These are phyloP conservation scores for Drosophila kohkoa DNA, from an alignment of 1,140 invertebrate genomes.

Conservation along the genomic window DNA sequence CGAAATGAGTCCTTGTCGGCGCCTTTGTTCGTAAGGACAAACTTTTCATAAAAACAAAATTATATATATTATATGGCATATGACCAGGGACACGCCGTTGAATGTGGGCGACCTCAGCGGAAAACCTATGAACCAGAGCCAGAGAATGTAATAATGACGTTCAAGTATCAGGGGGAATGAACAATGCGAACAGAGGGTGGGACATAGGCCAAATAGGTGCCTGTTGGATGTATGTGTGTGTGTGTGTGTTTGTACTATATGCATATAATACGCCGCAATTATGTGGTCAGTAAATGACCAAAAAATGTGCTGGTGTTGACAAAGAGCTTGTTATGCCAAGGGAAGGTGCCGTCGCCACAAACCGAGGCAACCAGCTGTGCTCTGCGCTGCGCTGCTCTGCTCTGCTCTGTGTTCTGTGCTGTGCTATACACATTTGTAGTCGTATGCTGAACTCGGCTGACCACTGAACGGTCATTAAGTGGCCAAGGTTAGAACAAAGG, in stretches of 20 bases:
- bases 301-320: slow-evolving; percentile 83
- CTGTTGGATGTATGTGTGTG: not conserved
- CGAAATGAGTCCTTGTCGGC: slow-evolving; percentile 49
- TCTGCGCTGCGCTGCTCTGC: slow-evolving; percentile 9
- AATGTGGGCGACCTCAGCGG: slow-evolving; percentile 59
- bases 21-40: slow-evolving; percentile 74
- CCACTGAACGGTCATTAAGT: slow-evolving; percentile 81
- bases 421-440: no score
- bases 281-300: slow-evolving; percentile 82
- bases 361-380: not conserved
- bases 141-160: slow-evolving; percentile 75
- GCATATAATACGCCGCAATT: slow-evolving; percentile 82
- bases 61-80: slow-evolving; percentile 13
- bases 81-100: slow-evolving; percentile 33
- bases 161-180: slow-evolving; percentile 36
- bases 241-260: slow-evolving; percentile 34
- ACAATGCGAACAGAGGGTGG: not conserved
- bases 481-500: slow-evolving; percentile 56
- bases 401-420: no score
- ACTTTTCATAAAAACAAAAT: slow-evolving; percentile 67
- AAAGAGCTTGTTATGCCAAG: slow-evolving; percentile 74
- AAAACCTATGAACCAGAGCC: slow-evolving; percentile 74
- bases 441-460: slow-evolving; percentile 39
- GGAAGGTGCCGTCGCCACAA: not conserved
- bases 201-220: slow-evolving; percentile 22